These are phyloP conservation scores for Pyrrhosoma nymphula DNA, from an alignment of 2,888 invertebrate genomes.

Conservation along the genomic window DNA sequence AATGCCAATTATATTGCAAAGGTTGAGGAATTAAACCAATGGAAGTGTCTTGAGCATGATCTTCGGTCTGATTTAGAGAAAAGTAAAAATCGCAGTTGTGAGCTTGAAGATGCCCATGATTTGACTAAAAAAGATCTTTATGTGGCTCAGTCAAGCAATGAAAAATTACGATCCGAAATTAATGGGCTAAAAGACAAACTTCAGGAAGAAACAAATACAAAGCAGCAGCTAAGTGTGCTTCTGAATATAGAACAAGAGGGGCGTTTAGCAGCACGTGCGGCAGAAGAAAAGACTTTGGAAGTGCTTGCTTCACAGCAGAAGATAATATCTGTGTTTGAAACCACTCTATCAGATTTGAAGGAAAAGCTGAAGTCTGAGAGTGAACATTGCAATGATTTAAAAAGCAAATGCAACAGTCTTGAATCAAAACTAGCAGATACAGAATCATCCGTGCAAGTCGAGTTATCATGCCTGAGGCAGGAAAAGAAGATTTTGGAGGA, in stretches of 20 bases:
- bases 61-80: constrained; percentile 6
- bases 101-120: neutral
- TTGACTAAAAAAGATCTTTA: neutral
- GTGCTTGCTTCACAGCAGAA: constrained; percentile 36
- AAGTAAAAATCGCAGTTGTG: neutral
- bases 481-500: neutral
- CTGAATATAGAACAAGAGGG: constrained; percentile 41
- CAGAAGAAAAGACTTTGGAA: neutral
- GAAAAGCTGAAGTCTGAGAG: neutral
- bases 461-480: neutral
- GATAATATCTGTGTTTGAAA: constrained; percentile 2
- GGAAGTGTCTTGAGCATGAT: constrained; percentile 70
- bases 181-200: neutral
- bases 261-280: neutral
- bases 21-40: constrained; percentile 77
- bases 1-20: constrained; percentile 79
- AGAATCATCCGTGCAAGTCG: neutral
- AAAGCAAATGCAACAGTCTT: neutral
- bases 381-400: neutral
- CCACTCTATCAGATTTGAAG: neutral
- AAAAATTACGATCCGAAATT: neutral
- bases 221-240: neutral
- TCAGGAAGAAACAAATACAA: neutral
- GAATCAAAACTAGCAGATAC: neutral
- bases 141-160: neutral